Percentiles rank a stretch among this genome's conserved stretches.
These are phyloP conservation scores for Calephelis perditalis DNA, from an alignment of 2,888 invertebrate species.

Conservation along the genomic window DNA sequence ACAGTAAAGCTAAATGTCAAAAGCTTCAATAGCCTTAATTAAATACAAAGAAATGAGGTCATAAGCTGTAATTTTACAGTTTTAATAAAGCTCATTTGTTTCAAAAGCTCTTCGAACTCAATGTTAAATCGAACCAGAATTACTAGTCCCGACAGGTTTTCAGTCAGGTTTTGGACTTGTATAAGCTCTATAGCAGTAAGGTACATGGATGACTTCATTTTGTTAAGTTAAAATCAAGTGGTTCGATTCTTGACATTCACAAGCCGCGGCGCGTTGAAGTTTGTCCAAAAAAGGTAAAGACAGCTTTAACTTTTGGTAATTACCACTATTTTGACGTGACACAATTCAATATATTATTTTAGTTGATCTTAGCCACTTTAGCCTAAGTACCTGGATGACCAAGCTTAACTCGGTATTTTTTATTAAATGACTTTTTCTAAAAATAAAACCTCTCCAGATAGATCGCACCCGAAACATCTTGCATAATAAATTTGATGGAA, in stretches of 20 bases:
- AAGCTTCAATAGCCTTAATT: no score
- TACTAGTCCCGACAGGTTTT: slow-evolving; percentile 58
- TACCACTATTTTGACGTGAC: slow-evolving; percentile 47
- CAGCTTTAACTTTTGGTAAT: slow-evolving; percentile 70
- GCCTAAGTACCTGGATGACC: no score
- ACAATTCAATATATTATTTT: slow-evolving; percentile 17
- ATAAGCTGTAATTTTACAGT: slow-evolving; percentile 6
- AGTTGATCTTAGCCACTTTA: no score
- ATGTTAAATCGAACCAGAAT: slow-evolving; percentile 22
- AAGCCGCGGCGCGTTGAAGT: slow-evolving; percentile 51
- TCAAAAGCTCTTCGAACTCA: slow-evolving; percentile 16
- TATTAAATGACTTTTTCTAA: no score
- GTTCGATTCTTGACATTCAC: slow-evolving; percentile 32
- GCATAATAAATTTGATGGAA: no score
- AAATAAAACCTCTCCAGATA: no score
- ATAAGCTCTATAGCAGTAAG: slow-evolving; percentile 49
- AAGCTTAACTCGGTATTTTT: no score
- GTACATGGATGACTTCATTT: slow-evolving; percentile 49
- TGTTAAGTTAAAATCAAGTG: slow-evolving; percentile 29
- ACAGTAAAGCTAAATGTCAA: no score
- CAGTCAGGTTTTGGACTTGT: slow-evolving; percentile 35
- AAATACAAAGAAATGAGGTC: slow-evolving; percentile 7
- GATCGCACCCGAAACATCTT: no score
- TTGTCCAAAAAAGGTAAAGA: slow-evolving; percentile 68
- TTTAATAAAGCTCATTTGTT: background rate